A percentile compares a stretch with the other conserved stretches of the same genome.
phyloP scores from a whole-genome alignment of 2,888 invertebrate species.

The Nowickia ferox region DNA sequence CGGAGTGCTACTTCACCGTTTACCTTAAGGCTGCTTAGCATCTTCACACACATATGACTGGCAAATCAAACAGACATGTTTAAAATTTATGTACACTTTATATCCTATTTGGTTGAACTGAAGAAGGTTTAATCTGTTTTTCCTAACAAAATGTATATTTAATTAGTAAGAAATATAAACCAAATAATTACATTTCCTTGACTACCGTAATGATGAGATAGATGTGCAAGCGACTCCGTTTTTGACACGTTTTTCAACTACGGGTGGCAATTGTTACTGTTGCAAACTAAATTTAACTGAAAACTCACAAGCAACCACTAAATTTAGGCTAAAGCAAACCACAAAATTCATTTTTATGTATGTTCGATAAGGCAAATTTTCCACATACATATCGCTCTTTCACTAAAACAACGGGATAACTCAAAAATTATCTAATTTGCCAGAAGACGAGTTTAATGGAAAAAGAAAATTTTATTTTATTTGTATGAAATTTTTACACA shows the following conservation, averaged over 20 bases:
- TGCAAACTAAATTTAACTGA: slow-evolving; percentile 15
- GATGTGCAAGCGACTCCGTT: slow-evolving; percentile 19
- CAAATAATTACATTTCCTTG: slow-evolving; percentile 21
- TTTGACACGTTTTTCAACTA: slow-evolving; percentile 58
- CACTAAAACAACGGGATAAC: no score
- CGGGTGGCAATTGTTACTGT: slow-evolving; percentile 55
- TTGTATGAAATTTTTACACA: no score
- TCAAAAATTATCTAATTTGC: no score
- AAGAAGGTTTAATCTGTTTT: not conserved
- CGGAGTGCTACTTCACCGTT: no score
- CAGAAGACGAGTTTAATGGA: no score
- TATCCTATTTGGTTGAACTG: not conserved
- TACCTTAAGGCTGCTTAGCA: no score
- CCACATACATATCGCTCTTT: not conserved
- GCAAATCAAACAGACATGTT: no score
- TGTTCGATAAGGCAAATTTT: slow-evolving; percentile 32
- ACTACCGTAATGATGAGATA: not conserved
- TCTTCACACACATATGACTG: no score
- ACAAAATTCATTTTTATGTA: slow-evolving; percentile 20
- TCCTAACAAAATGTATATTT: not conserved
- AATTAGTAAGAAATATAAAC: slow-evolving; percentile 25
- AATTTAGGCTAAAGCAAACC: slow-evolving; percentile 7
- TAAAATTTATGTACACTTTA: not conserved
- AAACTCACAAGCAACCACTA: slow-evolving; percentile 44
- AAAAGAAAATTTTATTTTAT: no score